Conservation (phyloP, 2,888 invertebrate species). For the Nomada hirtipes region DNA sequence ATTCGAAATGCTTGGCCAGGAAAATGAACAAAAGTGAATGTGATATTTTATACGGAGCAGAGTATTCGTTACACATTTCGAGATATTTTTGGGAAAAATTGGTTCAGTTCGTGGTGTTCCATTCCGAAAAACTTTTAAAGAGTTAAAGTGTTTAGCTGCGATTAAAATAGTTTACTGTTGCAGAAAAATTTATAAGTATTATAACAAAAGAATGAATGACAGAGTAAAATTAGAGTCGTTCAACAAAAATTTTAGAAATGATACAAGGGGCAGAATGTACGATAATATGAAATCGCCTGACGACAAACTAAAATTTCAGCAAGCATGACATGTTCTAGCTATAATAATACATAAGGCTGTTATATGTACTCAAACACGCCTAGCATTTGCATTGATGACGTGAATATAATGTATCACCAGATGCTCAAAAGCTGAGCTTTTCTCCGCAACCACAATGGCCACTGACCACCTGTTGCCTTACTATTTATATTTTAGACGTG, state of each 20-base stretch:
- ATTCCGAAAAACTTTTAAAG: too few relatives aligned
- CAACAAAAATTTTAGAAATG: not conserved
- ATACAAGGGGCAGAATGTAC: not conserved
- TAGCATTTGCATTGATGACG: slow-evolving; percentile 82
- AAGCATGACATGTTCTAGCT: slow-evolving; percentile 55
- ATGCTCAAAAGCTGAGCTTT: slow-evolving; percentile 76
- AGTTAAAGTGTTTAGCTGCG: too few relatives aligned
- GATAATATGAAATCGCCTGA: slow-evolving; percentile 61
- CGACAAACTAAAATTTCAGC: slow-evolving; percentile 36
- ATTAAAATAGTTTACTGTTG: not conserved
- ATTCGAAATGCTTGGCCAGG: too few relatives aligned
- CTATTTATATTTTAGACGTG: slow-evolving; percentile 82
- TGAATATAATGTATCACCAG: slow-evolving; percentile 81
- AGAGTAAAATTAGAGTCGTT: not conserved
- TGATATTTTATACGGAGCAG: slow-evolving; percentile 28
- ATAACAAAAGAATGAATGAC: not conserved
- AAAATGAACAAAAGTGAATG: slow-evolving; percentile 41
- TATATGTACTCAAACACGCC: slow-evolving; percentile 80
- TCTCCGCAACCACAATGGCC: slow-evolving; percentile 77
- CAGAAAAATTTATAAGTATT: too few relatives aligned
- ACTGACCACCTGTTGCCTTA: slow-evolving; percentile 83
- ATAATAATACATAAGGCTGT: slow-evolving; percentile 72
- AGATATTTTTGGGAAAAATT: too few relatives aligned
- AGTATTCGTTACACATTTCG: slow-evolving; percentile 34
- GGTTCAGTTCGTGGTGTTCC: too few relatives aligned